These are phyloP conservation scores for Autographa gamma DNA, from an alignment of 2,888 invertebrate genomes.

Conservation along the genomic window DNA sequence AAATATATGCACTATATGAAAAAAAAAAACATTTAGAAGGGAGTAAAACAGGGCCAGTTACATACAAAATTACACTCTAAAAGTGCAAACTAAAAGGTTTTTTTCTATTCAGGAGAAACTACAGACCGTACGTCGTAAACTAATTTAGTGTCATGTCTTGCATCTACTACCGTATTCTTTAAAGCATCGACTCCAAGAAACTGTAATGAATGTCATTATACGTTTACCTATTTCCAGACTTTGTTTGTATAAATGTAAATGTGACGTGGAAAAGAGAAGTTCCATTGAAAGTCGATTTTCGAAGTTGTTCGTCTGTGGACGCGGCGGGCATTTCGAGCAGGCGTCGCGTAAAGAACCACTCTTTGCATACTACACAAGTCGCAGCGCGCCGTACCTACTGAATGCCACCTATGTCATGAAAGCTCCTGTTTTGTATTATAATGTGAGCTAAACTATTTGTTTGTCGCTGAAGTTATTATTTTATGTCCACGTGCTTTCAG, in stretches of 20 bases:
- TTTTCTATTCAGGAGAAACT: background rate
- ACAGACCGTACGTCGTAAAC: background rate
- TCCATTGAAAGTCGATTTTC: slow-evolving; percentile 85
- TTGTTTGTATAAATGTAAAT: slow-evolving; percentile 78
- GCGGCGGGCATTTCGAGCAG: slow-evolving; percentile 68
- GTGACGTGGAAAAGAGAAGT: slow-evolving; percentile 73
- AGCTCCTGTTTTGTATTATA: slow-evolving; percentile 41
- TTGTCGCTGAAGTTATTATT: background rate
- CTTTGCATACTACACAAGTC: slow-evolving; percentile 73
- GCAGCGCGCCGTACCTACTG: slow-evolving; percentile 58
- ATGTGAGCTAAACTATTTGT: slow-evolving; percentile 20
- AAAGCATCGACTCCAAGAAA: slow-evolving; percentile 14
- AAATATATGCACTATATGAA: too few species aligned
- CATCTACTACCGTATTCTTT: slow-evolving; percentile 2
- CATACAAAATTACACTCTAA: background rate
- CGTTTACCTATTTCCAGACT: slow-evolving; percentile 54
- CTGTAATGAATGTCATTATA: slow-evolving; percentile 54
- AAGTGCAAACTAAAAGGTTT: background rate
- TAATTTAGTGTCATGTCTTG: background rate
- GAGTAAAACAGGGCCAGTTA: background rate
- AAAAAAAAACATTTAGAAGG: too few species aligned
- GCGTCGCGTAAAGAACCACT: slow-evolving; percentile 51
- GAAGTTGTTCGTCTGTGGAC: slow-evolving; percentile 75
- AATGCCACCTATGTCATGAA: slow-evolving; percentile 53
- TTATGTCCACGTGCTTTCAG: background rate